Evolutionary conservation across 2,797 vertebrate species (phyloP).

Genomic region (Lagorchestes hirsutus): DNA sequence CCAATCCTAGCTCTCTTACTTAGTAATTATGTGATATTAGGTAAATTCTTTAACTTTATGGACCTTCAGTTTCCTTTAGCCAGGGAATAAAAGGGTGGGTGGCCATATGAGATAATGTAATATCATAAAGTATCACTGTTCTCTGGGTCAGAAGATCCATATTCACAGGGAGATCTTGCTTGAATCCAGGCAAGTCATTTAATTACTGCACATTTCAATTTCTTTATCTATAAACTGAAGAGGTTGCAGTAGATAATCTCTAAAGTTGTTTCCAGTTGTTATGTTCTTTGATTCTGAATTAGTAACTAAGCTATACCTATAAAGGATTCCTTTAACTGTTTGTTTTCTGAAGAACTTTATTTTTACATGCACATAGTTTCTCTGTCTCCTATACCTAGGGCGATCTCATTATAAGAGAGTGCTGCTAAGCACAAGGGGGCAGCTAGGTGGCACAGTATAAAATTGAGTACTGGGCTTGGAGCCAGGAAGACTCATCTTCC

Average conservation of each 20-base stretch:
- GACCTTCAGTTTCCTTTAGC: background rate
- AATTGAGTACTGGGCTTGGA: background rate
- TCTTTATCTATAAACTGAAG: background rate
- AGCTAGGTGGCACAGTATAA: background rate
- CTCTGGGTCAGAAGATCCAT: background rate
- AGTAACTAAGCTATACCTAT: background rate
- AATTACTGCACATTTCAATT: background rate
- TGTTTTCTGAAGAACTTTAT: background rate
- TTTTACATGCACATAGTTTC: background rate
- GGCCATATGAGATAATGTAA: background rate
- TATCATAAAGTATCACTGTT: background rate
- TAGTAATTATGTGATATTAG: background rate
- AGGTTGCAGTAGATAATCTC: background rate
- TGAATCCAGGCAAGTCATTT: background rate
- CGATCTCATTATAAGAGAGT: background rate
- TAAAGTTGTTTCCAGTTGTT: background rate
- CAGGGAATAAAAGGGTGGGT: background rate
- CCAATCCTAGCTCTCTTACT: background rate
- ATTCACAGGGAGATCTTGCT: background rate
- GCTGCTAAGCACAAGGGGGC: background rate
- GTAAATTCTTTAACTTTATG: background rate
- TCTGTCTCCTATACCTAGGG: background rate
- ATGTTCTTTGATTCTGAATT: background rate
- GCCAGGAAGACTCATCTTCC: background rate
- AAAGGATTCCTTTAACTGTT: background rate